Evolutionary conservation across 2,113 vertebrate species (phyloP).

Genomic region (Dicerorhinus sumatrensis): DNA sequence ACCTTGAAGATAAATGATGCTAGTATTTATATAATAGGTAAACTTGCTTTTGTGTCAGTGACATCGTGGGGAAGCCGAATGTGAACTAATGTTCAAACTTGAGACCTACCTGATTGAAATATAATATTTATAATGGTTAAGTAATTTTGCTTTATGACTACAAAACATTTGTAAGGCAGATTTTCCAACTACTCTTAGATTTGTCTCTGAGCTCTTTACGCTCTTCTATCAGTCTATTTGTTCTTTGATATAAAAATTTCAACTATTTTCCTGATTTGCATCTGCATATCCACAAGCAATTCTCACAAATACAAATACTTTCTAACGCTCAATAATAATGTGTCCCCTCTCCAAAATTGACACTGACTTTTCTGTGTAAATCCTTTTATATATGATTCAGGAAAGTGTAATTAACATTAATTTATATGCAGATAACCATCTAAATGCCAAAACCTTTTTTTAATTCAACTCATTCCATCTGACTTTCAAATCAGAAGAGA

Average conservation of each 20-base stretch:
- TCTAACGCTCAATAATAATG: background rate
- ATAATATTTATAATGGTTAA: background rate
- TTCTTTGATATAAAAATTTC: background rate
- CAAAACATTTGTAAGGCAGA: background rate
- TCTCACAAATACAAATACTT: background rate
- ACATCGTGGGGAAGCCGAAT: background rate
- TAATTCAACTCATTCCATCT: constrained; percentile 66
- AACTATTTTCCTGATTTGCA: background rate
- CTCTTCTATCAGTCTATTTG: background rate
- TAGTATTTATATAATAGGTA: background rate
- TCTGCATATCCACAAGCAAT: background rate
- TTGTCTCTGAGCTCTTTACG: background rate
- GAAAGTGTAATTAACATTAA: constrained; percentile 78
- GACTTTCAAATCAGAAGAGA: constrained; percentile 65
- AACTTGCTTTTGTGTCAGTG: background rate
- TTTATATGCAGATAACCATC: constrained; percentile 75
- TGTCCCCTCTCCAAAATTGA: constrained; percentile 54
- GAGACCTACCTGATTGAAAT: background rate
- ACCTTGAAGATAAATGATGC: background rate
- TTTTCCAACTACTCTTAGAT: background rate
- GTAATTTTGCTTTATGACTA: background rate
- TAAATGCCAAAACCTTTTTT: constrained; percentile 81
- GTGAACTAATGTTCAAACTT: background rate
- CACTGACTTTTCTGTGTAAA: constrained; percentile 61
- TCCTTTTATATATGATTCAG: constrained; percentile 64